Evolutionary conservation across 2,113 vertebrate genomes (phyloP).

Genomic region (Strix aluco): DNA sequence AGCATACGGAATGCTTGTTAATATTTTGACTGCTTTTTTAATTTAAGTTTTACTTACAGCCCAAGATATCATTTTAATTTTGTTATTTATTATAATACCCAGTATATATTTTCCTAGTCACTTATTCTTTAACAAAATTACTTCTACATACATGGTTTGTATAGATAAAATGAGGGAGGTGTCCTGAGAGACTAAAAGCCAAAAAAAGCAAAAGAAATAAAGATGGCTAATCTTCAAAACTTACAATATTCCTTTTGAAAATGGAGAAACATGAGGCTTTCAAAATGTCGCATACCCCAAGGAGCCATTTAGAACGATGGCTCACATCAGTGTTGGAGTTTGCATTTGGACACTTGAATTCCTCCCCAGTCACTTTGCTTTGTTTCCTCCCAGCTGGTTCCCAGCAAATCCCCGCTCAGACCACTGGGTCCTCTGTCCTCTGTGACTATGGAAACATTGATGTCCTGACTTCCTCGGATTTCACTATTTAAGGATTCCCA

Average conservation of each 20-base stretch:
- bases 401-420: not conserved
- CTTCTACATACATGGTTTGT: not conserved
- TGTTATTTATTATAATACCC: not conserved
- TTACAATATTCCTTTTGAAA: not conserved
- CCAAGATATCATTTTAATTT: not conserved
- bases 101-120: not conserved
- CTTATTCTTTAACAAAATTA: not conserved
- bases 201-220: not conserved
- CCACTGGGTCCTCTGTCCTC: not conserved
- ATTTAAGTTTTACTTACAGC: not conserved
- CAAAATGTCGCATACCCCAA: not conserved
- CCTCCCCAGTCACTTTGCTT: not conserved
- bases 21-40: not conserved
- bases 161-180: not conserved
- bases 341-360: not conserved
- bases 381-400: not conserved
- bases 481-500: not conserved
- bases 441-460: not conserved
- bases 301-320: not conserved
- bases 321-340: not conserved
- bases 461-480: not conserved
- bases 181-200: not conserved
- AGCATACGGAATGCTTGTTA: not conserved
- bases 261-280: not conserved
- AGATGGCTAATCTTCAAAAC: not conserved